Evolutionary conservation across 2,113 vertebrate species (phyloP).

Genomic region (Echinops telfairi): DNA sequence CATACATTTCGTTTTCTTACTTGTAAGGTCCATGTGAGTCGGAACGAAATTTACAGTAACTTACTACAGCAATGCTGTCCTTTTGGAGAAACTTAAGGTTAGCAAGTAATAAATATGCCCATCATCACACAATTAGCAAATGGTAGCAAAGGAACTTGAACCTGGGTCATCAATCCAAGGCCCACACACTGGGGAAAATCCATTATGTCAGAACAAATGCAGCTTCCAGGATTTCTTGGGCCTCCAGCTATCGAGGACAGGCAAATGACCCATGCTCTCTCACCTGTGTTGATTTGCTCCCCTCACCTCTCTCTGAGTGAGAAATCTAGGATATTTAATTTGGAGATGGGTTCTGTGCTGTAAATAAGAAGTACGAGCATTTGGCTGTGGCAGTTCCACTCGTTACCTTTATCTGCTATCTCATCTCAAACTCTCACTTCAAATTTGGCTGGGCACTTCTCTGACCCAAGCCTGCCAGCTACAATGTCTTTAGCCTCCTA

Average conservation of each 20-base stretch:
- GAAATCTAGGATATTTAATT: constrained; percentile 84
- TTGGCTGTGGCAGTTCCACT: background rate
- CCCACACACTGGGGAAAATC: constrained; percentile 38
- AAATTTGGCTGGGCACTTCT: constrained; percentile 73
- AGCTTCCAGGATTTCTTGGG: constrained; percentile 44
- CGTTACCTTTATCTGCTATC: constrained; percentile 63
- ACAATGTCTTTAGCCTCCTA: constrained; percentile 9
- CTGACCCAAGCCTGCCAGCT: background rate
- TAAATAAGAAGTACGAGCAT: constrained; percentile 70
- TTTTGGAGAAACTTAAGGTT: background rate
- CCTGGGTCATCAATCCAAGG: background rate
- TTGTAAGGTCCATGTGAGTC: no score
- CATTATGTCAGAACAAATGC: constrained; percentile 61
- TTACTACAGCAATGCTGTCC: no score
- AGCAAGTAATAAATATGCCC: background rate
- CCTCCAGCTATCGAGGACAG: constrained; percentile 3
- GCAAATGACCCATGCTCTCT: constrained; percentile 23
- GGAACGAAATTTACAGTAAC: no score
- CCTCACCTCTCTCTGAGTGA: constrained; percentile 59
- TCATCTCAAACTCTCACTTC: constrained; percentile 75
- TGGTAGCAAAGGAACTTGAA: background rate
- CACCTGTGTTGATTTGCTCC: constrained; percentile 47
- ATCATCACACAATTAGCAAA: background rate
- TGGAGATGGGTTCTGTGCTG: constrained; percentile 77
- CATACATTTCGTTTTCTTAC: no score